Conservation (phyloP, 2,113 vertebrate species). For the Emydura subglobosa region DNA sequence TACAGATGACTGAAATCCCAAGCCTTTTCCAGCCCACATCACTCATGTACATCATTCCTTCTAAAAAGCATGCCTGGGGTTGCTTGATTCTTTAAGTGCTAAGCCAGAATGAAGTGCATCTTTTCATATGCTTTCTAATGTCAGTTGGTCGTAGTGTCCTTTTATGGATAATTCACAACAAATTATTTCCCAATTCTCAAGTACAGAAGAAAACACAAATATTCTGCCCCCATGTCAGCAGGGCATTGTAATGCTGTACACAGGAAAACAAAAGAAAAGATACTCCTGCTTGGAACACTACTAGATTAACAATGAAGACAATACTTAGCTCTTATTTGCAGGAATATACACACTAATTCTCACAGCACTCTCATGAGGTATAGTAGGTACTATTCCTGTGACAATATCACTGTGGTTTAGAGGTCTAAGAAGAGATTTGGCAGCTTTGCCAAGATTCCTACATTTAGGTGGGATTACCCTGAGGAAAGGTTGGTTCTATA, state of each 20-base stretch:
- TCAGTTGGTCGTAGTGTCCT: conserved; percentile 29
- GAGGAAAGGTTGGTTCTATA: neutral
- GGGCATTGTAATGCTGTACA: neutral
- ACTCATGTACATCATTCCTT: conserved; percentile 22
- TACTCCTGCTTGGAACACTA: neutral
- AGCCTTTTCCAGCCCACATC: neutral
- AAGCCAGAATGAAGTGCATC: conserved; percentile 25
- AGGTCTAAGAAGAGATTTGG: neutral
- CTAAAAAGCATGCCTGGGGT: conserved; percentile 20
- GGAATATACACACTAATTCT: neutral
- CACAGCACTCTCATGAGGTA: neutral
- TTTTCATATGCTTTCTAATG: conserved; percentile 36
- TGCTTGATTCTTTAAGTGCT: conserved; percentile 23
- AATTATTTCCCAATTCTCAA: conserved; percentile 52
- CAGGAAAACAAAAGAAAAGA: neutral
- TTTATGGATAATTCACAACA: conserved; percentile 46
- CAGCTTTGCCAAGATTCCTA: neutral
- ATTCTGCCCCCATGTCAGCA: conserved; percentile 7
- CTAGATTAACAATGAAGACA: neutral
- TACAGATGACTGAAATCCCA: neutral
- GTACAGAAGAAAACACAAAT: conserved; percentile 1
- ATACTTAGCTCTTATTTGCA: neutral
- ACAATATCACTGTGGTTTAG: neutral
- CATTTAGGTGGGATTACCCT: neutral
- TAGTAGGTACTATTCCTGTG: neutral